A percentile compares a stretch with the other conserved stretches of the same genome.
Conservation (phyloP, 2,797 vertebrate species). For the Clangula hyemalis region DNA sequence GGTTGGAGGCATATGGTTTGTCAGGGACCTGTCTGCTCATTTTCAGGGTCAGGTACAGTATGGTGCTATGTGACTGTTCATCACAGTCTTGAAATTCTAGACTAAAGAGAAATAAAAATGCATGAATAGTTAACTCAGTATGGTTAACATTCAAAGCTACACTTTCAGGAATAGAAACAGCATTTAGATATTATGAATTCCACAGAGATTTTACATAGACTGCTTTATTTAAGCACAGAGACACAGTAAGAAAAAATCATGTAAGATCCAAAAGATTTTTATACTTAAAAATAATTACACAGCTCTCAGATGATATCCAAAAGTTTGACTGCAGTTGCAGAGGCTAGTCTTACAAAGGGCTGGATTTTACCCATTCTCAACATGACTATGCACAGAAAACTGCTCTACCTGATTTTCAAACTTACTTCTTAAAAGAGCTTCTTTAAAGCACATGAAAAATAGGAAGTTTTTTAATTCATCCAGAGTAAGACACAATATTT, state of each 20-base stretch:
- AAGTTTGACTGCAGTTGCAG: not conserved
- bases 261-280: not conserved
- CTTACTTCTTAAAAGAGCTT: not conserved
- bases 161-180: not conserved
- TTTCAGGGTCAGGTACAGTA: not conserved
- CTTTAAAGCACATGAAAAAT: not conserved
- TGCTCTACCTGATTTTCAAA: not conserved
- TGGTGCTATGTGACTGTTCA: not conserved
- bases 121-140: not conserved
- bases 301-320: not conserved
- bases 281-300: not conserved
- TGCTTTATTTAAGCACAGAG: not conserved
- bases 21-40: not conserved
- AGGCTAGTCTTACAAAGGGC: not conserved
- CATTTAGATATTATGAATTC: not conserved
- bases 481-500: not conserved
- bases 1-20: not conserved
- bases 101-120: not conserved
- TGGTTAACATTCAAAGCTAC: not conserved
- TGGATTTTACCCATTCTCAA: not conserved
- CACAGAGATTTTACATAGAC: not conserved
- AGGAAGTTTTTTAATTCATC: not conserved
- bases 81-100: not conserved
- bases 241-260: not conserved
- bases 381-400: not conserved